Conservation (phyloP, 2,797 vertebrate genomes). For the Xerus rutilus region DNA sequence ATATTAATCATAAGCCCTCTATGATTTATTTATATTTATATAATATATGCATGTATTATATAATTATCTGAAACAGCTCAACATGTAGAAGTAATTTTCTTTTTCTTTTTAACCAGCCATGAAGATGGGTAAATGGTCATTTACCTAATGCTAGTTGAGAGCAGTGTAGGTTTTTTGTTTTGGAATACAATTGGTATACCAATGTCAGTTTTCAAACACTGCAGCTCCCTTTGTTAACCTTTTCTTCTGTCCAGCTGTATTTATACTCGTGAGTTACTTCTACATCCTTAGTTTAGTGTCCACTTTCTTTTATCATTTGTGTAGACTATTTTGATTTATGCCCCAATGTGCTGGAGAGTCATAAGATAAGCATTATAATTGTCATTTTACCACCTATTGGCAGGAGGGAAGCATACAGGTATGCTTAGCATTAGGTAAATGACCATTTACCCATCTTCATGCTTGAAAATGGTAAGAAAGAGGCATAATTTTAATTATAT, state of each 20-base stretch:
- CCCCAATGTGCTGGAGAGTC: background rate
- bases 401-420: background rate
- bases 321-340: conserved; percentile 18
- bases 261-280: background rate
- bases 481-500: conserved; percentile 5
- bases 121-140: background rate
- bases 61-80: background rate
- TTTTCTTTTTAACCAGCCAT: background rate
- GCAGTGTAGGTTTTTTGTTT: background rate
- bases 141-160: background rate
- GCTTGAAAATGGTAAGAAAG: background rate
- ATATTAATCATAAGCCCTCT: background rate
- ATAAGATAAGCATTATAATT: background rate
- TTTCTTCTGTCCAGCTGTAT: conserved; percentile 10
- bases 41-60: background rate
- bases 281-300: background rate
- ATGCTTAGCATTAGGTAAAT: too few species aligned
- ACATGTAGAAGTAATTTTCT: background rate
- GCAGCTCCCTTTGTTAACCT: background rate
- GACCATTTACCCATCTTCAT: background rate
- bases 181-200: background rate
- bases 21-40: background rate
- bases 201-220: background rate
- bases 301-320: conserved; percentile 7
- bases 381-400: background rate